Base-by-base conservation (phyloP, 1,140 invertebrate genomes). In the Choristoneura fumiferana region DNA sequence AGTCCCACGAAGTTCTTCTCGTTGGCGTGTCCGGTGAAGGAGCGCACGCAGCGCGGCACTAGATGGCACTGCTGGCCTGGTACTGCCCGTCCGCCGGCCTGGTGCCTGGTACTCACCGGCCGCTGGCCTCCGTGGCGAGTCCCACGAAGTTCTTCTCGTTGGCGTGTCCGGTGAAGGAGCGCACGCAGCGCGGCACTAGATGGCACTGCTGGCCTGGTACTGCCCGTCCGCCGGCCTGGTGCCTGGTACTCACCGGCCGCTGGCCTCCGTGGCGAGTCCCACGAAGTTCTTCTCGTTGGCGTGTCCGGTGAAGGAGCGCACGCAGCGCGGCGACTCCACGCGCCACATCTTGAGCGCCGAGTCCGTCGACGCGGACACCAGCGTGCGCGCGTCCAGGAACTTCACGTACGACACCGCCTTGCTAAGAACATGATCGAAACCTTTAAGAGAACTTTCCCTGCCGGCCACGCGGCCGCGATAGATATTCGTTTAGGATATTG, bases 111-210 rank as follows among this genome's bases (percentile, higher is more conserved):
- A 29, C 22, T 29, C 2, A 29, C 22, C 97, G 95, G 1, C 97
- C 97, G 89, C 43, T 49, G n/a, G 43, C 8, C 43, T 98, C 96
- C 0, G 97, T 98, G 0, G 97, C 96, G n/a, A 99, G 84, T 0
- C 98, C 98, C 8, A 99, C 97, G 91, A 99, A 99, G 85, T 98
- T 98, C 81, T n/a, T 99, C 83, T 99, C 98, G 87, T 99, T 99
- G 0, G 95, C 92, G 89, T 99, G 97, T 0, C 96, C 97, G n/a
- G 94, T 93, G 88, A 98, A 97, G 0, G 97, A 96, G 39, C 96
- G 91, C 35, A 97, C 82, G 88, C 95, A 98, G 60, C 95, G 92
- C 5, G 95, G 92, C n/a, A n/a, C n/a, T n/a, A n/a, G n/a, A n/a
- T n/a, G n/a, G n/a, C n/a, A n/a, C n/a, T n/a, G n/a, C n/a, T n/a